Percentiles rank a stretch among this genome's conserved stretches.
Evolutionary conservation across 2,113 vertebrate species (phyloP).

Genomic region (Azemiops feae): DNA sequence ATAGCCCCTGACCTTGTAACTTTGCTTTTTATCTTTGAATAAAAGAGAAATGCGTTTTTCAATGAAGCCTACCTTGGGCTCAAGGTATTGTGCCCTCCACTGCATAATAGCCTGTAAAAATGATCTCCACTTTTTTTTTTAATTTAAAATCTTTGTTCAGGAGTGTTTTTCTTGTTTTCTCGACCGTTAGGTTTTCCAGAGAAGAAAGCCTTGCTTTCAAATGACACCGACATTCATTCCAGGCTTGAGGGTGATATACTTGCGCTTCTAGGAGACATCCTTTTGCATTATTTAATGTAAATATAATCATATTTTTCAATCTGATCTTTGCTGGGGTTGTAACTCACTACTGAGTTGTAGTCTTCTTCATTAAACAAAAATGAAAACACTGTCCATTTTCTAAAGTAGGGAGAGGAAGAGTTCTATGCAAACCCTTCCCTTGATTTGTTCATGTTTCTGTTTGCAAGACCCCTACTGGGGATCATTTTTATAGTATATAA

Average conservation of each 20-base stretch:
- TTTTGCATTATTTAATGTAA: slow-evolving; percentile 37
- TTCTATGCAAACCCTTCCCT: background rate
- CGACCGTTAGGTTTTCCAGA: slow-evolving; percentile 42
- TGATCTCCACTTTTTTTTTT: slow-evolving; percentile 60
- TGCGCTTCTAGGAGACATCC: slow-evolving; percentile 17
- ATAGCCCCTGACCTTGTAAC: slow-evolving; percentile 72
- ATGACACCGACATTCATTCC: slow-evolving; percentile 55
- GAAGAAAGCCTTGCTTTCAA: slow-evolving; percentile 72
- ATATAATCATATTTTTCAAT: background rate
- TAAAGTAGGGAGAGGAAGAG: background rate
- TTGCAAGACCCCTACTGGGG: background rate
- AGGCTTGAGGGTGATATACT: slow-evolving; percentile 38
- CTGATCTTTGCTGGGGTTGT: background rate
- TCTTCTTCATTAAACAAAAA: background rate
- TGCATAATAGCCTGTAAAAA: slow-evolving; percentile 59
- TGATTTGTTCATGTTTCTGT: background rate
- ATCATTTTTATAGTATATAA: background rate
- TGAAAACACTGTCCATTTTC: background rate
- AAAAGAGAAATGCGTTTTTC: slow-evolving; percentile 73
- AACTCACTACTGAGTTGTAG: background rate
- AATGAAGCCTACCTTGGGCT: slow-evolving; percentile 57
- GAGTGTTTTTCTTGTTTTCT: slow-evolving; percentile 43
- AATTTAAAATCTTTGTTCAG: slow-evolving; percentile 59
- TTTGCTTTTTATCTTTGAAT: slow-evolving; percentile 75
- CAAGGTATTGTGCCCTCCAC: slow-evolving; percentile 55